These are phyloP conservation scores for Eucera pruinosa DNA, from an alignment of 2,888 invertebrate species.

Conservation along the genomic window DNA sequence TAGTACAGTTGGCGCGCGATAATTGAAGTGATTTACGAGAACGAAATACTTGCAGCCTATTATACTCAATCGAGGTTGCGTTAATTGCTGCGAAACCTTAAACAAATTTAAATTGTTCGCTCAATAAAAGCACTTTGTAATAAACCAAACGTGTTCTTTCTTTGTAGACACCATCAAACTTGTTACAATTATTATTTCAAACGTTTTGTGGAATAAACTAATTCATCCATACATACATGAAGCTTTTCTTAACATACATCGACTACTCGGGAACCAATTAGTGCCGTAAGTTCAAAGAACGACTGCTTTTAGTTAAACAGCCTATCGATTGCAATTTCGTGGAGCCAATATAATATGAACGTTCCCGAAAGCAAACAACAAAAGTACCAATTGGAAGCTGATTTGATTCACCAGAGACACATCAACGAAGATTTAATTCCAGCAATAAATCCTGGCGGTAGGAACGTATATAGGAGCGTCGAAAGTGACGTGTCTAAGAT, in stretches of 20 bases:
- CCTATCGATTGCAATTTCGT: too few species aligned
- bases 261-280: too few species aligned
- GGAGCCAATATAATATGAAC: too few species aligned
- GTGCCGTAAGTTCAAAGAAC: too few species aligned
- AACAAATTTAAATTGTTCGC: conserved; percentile 52
- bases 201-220: too few species aligned
- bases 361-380: neutral
- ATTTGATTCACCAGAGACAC: conserved; percentile 10
- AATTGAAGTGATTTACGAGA: conserved; percentile 32
- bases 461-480: conserved; percentile 14
- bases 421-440: conserved; percentile 43
- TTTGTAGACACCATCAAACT: too few species aligned
- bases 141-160: conserved; percentile 31
- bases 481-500: conserved; percentile 45
- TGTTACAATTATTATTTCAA: too few species aligned
- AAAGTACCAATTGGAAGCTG: neutral
- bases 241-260: too few species aligned
- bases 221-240: too few species aligned
- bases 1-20: conserved; percentile 36
- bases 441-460: conserved; percentile 48
- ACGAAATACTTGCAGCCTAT: conserved; percentile 34
- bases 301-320: too few species aligned
- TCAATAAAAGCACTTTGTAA: conserved; percentile 67
- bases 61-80: conserved; percentile 36
- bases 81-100: conserved; percentile 60